Base-by-base conservation (phyloP, 2,797 vertebrate species). In the Poecilia picta region DNA sequence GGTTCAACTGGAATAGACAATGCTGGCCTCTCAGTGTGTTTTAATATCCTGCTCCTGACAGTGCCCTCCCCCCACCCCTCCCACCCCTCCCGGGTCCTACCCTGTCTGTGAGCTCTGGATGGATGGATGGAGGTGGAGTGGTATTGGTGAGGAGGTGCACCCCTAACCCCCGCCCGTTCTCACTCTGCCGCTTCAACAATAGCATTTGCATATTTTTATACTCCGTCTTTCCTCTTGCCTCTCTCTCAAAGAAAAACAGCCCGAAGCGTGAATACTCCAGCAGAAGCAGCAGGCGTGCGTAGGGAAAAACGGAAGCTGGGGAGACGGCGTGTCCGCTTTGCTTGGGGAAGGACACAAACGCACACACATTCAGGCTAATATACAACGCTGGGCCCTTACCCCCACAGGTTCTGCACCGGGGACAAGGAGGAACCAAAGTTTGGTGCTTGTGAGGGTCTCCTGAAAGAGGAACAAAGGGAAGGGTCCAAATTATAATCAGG, bases 191-290 rank as follows among this genome's bases (percentile, higher is more conserved):
- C 90, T 93, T 94, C 93, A 95, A 96, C 95, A 95, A 95, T 91
- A 92, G 92, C 93, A 95, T 96, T 96, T 96, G 94, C 95, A 95
- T 96, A 95, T 96, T 94, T 96, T 94, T 92, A 93, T 95, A 92
- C 87, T 88, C 80, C 23, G 75, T 88, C 86, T 89, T 87, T 83
- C 81, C 75, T 75, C 90, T 87, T 91, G 83, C 89, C 87, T 94
- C 89, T 95, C 91, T 94, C 90, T 68, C 39, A 43, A 95, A 93
- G 95, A 93, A 95, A 96, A 96, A 96, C 94, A 95, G 95, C 95
- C 95, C 83, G 90, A 82, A 96, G 95, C 95, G 70, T 92, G 93
- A 93, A 92, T 90, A 88, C 89, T 94, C 92, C 92, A 93, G 92
- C 93, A 95, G 93, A 92, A 92, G 92, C 92, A 95, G 93, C 88